Evolutionary conservation across 2,888 invertebrate genomes (phyloP).

Genomic region (Cecidostiba fungosa): DNA sequence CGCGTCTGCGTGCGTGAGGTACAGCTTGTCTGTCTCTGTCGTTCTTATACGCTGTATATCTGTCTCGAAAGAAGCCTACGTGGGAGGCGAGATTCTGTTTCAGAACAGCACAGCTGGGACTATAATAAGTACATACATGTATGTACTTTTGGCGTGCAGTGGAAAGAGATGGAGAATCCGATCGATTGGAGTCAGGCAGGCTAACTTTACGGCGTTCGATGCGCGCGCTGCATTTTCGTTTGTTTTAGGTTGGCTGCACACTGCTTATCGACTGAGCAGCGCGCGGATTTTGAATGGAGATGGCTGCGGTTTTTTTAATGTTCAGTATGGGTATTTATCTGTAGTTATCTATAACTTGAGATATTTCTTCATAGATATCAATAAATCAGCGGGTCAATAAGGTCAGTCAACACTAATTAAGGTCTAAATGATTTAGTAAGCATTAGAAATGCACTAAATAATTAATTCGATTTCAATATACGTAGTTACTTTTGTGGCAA

Average conservation of each 20-base stretch:
- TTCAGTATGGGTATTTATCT: too few species aligned
- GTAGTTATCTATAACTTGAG: too few species aligned
- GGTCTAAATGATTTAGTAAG: too few species aligned
- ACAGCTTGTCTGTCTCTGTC: background rate
- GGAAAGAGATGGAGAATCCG: background rate
- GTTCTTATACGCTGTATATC: background rate
- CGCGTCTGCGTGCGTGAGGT: background rate
- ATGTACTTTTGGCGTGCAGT: too few species aligned
- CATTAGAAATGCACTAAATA: too few species aligned
- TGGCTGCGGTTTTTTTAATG: too few species aligned
- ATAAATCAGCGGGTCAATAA: too few species aligned
- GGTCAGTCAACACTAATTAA: too few species aligned
- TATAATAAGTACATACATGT: too few species aligned
- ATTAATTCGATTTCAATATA: too few species aligned
- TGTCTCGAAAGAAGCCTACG: background rate
- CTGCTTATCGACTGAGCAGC: background rate
- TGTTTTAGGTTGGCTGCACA: background rate
- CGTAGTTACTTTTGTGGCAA: background rate
- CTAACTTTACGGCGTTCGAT: background rate
- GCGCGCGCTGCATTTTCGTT: background rate
- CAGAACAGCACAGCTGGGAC: background rate
- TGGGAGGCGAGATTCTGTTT: background rate
- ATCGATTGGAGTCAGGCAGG: background rate
- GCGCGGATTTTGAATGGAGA: background rate
- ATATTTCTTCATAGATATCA: too few species aligned